Percentiles rank a stretch among this genome's conserved stretches.
These are phyloP conservation scores for Germaria angustata DNA, from an alignment of 2,888 invertebrate genomes.

Conservation along the genomic window DNA sequence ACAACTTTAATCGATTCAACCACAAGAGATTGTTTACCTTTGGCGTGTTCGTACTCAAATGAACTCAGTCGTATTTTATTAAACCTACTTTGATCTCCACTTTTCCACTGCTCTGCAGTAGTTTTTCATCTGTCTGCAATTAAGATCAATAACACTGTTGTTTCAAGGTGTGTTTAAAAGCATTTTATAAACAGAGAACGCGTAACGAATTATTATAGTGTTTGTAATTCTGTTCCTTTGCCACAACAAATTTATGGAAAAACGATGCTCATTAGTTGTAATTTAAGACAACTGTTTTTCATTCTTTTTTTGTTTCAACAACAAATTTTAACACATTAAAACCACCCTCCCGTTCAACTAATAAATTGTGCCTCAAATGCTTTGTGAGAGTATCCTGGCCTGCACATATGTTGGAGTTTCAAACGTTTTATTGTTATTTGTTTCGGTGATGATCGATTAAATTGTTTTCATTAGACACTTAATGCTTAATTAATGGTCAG, in stretches of 20 bases:
- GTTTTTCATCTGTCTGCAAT: slow-evolving; percentile 34
- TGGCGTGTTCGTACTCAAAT: slow-evolving; percentile 22
- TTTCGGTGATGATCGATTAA: slow-evolving; percentile 62
- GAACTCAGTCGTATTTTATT: background rate
- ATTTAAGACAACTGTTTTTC: slow-evolving; percentile 68
- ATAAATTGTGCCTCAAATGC: slow-evolving; percentile 19
- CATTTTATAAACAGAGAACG: slow-evolving; percentile 18
- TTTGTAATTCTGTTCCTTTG: slow-evolving; percentile 21
- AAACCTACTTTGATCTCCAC: slow-evolving; percentile 22
- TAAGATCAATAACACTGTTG: slow-evolving; percentile 49
- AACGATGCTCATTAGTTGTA: slow-evolving; percentile 70
- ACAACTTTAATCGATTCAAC: slow-evolving; percentile 42
- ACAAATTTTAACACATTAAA: slow-evolving; percentile 60
- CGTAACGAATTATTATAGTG: slow-evolving; percentile 43
- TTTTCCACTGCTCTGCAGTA: slow-evolving; percentile 1
- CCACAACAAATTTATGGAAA: slow-evolving; percentile 64
- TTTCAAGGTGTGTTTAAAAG: slow-evolving; percentile 61
- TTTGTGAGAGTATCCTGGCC: background rate
- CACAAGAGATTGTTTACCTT: slow-evolving; percentile 54
- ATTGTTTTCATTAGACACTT: slow-evolving; percentile 48
- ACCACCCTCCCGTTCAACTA: slow-evolving; percentile 7
- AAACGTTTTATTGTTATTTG: slow-evolving; percentile 22
- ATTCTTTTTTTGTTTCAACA: background rate
- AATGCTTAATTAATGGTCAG: slow-evolving; percentile 54
- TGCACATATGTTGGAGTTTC: slow-evolving; percentile 58